Conservation (phyloP, 2,797 vertebrate species). For the Scarus forsteni region DNA sequence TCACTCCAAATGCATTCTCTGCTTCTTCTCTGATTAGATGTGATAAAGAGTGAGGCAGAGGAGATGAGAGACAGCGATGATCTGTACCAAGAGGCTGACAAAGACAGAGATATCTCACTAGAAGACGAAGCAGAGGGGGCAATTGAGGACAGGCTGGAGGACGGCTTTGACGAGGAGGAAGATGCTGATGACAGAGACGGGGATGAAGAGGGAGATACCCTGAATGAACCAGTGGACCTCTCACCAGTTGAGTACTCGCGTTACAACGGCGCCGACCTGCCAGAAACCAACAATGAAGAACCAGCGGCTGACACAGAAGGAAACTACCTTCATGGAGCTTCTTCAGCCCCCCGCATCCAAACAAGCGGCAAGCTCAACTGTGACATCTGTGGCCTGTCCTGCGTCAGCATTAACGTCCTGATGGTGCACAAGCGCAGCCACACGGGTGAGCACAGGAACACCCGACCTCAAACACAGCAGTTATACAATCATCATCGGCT, state of each 20-base stretch:
- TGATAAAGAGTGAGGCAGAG: slow-evolving; percentile 76
- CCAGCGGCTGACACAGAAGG: slow-evolving; percentile 73
- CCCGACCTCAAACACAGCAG: slow-evolving; percentile 60
- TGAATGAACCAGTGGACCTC: slow-evolving; percentile 80
- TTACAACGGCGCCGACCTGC: slow-evolving; percentile 81
- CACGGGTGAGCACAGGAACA: slow-evolving; percentile 88
- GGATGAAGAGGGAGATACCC: slow-evolving; percentile 68
- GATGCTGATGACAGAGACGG: slow-evolving; percentile 60
- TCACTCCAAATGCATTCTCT: slow-evolving; percentile 5
- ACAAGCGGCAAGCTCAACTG: slow-evolving; percentile 89
- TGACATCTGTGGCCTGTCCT: slow-evolving; percentile 94
- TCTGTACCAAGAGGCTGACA: slow-evolving; percentile 34
- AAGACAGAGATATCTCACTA: slow-evolving; percentile 70
- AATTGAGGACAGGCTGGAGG: slow-evolving; percentile 79
- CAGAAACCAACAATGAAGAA: slow-evolving; percentile 74
- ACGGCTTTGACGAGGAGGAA: slow-evolving; percentile 78
- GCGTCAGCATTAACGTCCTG: slow-evolving; percentile 96
- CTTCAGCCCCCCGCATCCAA: slow-evolving; percentile 57
- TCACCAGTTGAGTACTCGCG: slow-evolving; percentile 86
- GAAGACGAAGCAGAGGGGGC: slow-evolving; percentile 80
- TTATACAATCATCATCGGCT: slow-evolving; percentile 42
- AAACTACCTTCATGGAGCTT: slow-evolving; percentile 71
- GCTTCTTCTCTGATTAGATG: slow-evolving; percentile 45
- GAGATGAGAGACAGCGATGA: slow-evolving; percentile 47
- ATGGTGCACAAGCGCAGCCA: slow-evolving; percentile 97